Evolutionary conservation across 2,888 invertebrate genomes (phyloP).

Genomic region (Trissoscelio sp.): DNA sequence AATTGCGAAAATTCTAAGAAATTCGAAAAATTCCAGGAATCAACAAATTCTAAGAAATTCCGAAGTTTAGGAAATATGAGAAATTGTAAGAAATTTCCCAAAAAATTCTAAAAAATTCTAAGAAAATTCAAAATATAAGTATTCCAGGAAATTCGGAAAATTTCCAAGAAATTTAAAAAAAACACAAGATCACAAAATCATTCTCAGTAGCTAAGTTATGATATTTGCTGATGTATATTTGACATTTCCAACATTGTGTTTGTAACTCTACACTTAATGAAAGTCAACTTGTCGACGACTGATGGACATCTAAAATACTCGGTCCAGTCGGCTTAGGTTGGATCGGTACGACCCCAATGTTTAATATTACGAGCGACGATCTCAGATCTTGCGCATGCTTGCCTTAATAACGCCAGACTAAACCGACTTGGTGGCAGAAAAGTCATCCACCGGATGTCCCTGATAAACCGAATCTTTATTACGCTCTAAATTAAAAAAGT

Average conservation of each 20-base stretch:
- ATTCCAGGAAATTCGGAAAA: too few relatives aligned
- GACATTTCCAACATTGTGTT: conserved; percentile 54
- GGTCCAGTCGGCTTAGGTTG: conserved; percentile 17
- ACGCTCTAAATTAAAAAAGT: conserved; percentile 54
- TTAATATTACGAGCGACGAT: conserved; percentile 41
- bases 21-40: too few relatives aligned
- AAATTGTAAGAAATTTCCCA: too few relatives aligned
- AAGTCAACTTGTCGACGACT: conserved; percentile 3
- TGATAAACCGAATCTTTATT: conserved; percentile 46
- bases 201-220: not conserved
- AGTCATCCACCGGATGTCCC: conserved; percentile 17
- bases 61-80: too few relatives aligned
- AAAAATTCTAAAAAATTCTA: too few relatives aligned
- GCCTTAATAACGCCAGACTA: conserved; percentile 36
- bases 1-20: too few relatives aligned
- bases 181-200: too few relatives aligned
- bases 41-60: too few relatives aligned
- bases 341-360: conserved; percentile 23
- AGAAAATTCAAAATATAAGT: too few relatives aligned
- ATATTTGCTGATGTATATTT: conserved; percentile 4
- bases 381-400: conserved; percentile 21
- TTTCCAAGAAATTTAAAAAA: too few relatives aligned
- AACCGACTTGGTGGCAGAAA: conserved; percentile 9
- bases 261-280: conserved; percentile 14
- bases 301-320: conserved; percentile 20